phyloP scores from a whole-genome alignment of 2,888 invertebrate genomes.

The Pterostichus madidus region DNA sequence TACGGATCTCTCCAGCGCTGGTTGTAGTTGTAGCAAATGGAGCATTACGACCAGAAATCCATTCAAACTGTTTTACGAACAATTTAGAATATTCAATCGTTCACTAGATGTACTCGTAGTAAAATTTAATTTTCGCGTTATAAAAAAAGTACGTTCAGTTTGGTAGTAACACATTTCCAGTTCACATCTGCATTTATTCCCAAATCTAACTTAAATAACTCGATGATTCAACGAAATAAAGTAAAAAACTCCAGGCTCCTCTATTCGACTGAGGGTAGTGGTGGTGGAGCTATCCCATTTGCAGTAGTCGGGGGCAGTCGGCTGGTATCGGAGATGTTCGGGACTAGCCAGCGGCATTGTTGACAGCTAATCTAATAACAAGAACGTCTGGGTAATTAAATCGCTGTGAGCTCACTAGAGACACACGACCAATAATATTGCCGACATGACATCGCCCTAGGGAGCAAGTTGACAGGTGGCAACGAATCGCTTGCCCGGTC shows the following conservation, averaged over 20 bases:
- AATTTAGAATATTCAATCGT: conserved; percentile 56
- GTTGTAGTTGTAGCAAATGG: conserved; percentile 20
- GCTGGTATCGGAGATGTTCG: background rate
- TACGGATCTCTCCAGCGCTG: conserved; percentile 19
- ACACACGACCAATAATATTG: conserved; percentile 59
- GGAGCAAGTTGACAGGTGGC: conserved; percentile 33
- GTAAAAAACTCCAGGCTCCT: background rate
- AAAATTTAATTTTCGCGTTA: conserved; percentile 52
- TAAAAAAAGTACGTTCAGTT: conserved; percentile 36
- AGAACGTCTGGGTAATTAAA: conserved; percentile 59
- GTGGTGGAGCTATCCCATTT: background rate
- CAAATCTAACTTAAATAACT: conserved; percentile 28
- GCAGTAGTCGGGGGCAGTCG: conserved; percentile 7
- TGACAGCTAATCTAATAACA: conserved; percentile 62
- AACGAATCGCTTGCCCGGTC: conserved; percentile 10
- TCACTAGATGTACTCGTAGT: conserved; percentile 43
- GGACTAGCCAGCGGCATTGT: conserved; percentile 55
- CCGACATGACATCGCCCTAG: conserved; percentile 43
- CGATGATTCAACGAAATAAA: conserved; percentile 7
- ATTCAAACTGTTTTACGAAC: conserved; percentile 49
- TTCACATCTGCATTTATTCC: conserved; percentile 24
- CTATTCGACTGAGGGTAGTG: background rate
- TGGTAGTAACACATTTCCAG: conserved; percentile 21
- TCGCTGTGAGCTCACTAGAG: conserved; percentile 57
- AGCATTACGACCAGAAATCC: conserved; percentile 38